Percentiles rank a stretch among this genome's conserved stretches.
phyloP scores from a whole-genome alignment of 2,888 invertebrate species.

The Micoletzkya japonica region DNA sequence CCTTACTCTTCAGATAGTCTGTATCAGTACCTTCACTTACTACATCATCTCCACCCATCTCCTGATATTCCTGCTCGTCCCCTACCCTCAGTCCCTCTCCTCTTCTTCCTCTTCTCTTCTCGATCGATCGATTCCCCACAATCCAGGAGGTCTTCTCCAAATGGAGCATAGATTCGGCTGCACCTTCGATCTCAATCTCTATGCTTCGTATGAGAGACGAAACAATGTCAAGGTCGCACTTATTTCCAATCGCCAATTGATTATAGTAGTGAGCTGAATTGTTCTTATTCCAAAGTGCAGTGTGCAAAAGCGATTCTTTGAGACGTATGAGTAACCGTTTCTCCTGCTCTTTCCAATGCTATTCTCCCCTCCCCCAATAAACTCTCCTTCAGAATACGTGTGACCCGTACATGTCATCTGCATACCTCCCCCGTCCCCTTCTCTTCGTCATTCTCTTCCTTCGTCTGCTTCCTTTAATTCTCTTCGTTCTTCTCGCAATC shows the following conservation, averaged over 20 bases:
- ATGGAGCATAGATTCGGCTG: constrained; percentile 59
- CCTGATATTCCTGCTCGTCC: constrained; percentile 18
- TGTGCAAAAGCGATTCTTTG: no score
- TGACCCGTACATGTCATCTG: constrained; percentile 53
- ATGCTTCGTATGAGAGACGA: constrained; percentile 49
- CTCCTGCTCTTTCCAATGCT: no score
- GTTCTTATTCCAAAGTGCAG: no score
- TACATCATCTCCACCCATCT: constrained; percentile 17
- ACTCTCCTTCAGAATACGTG: constrained; percentile 56
- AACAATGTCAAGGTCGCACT: constrained; percentile 51
- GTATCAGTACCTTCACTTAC: neutral
- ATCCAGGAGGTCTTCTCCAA: constrained; percentile 51
- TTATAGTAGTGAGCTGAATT: no score
- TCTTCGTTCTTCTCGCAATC: constrained; percentile 43
- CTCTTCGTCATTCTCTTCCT: constrained; percentile 46
- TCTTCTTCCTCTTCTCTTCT: constrained; percentile 36
- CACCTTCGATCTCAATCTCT: constrained; percentile 58
- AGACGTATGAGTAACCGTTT: no score
- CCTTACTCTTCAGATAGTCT: neutral
- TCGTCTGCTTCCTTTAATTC: constrained; percentile 46
- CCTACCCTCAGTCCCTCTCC: constrained; percentile 10
- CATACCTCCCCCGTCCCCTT: constrained; percentile 49
- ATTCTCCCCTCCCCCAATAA: neutral
- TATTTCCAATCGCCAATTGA: neutral
- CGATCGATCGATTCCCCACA: constrained; percentile 61